Conservation (phyloP, 2,888 invertebrate species). For the Eristalis arbustorum region DNA sequence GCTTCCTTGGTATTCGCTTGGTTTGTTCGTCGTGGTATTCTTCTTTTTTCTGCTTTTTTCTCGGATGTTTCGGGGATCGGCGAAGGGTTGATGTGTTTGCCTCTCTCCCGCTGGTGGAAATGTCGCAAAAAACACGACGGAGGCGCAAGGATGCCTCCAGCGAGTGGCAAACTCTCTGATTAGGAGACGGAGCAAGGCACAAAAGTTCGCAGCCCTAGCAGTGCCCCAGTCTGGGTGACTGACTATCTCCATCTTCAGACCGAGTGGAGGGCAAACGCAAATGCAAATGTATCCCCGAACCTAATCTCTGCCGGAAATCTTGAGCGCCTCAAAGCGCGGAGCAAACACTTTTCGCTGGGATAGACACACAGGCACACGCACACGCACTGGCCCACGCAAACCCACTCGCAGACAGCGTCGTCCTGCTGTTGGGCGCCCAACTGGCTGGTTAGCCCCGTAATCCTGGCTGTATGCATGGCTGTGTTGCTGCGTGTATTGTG, state of each 20-base stretch:
- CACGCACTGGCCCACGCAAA: conserved; percentile 16
- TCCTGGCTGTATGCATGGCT: not conserved
- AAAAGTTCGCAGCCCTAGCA: too few relatives aligned
- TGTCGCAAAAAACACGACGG: too few relatives aligned
- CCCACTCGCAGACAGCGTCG: not conserved
- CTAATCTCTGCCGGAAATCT: conserved; percentile 57
- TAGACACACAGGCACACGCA: not conserved
- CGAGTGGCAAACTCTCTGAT: too few relatives aligned
- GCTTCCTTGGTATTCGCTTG: conserved; percentile 1
- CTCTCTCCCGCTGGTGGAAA: not conserved
- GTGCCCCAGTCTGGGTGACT: not conserved
- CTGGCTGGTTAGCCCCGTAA: conserved; percentile 20
- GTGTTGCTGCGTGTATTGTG: not conserved
- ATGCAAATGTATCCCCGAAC: conserved; percentile 43
- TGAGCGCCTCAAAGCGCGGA: conserved; percentile 5
- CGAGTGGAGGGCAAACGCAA: conserved; percentile 34
- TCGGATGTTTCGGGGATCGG: not conserved
- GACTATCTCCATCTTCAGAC: not conserved
- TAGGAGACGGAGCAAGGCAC: too few relatives aligned
- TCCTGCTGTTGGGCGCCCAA: conserved; percentile 39
- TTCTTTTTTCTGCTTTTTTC: not conserved
- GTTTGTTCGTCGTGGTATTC: not conserved
- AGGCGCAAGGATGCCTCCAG: too few relatives aligned
- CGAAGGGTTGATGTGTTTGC: not conserved
- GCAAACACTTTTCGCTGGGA: conserved; percentile 5